Conservation (phyloP, 2,113 vertebrate genomes). For the Tetrax tetrax region DNA sequence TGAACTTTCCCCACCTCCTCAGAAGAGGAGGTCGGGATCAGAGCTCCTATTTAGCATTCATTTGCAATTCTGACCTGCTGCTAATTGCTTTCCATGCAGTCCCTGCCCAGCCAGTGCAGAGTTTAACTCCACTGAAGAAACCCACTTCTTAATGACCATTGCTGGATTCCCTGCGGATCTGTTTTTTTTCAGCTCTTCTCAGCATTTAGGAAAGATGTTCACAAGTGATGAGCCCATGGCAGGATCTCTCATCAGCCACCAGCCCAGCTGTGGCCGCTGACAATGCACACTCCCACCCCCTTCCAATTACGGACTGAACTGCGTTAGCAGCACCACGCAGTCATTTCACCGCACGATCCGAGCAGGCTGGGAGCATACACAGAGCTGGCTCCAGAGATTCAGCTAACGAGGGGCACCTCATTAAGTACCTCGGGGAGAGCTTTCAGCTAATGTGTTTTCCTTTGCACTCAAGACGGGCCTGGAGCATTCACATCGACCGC, state of each 20-base stretch:
- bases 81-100: background rate
- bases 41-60: background rate
- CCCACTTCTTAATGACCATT: background rate
- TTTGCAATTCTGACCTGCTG: background rate
- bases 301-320: background rate
- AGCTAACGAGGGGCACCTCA: background rate
- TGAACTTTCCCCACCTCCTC: background rate
- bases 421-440: background rate
- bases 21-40: background rate
- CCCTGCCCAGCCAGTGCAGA: background rate
- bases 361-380: background rate
- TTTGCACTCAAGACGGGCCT: background rate
- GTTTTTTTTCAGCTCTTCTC: background rate
- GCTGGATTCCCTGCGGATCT: background rate
- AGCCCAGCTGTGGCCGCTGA: background rate
- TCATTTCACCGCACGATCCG: fast-evolving
- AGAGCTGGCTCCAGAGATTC: background rate
- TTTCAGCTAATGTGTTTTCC: background rate
- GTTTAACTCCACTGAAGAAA: background rate
- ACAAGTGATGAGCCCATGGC: background rate
- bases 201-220: background rate
- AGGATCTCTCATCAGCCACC: background rate
- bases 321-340: background rate
- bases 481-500: background rate
- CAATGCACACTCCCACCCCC: background rate